These are phyloP conservation scores for Alectura lathami DNA, from an alignment of 2,113 vertebrate genomes.

Conservation along the genomic window DNA sequence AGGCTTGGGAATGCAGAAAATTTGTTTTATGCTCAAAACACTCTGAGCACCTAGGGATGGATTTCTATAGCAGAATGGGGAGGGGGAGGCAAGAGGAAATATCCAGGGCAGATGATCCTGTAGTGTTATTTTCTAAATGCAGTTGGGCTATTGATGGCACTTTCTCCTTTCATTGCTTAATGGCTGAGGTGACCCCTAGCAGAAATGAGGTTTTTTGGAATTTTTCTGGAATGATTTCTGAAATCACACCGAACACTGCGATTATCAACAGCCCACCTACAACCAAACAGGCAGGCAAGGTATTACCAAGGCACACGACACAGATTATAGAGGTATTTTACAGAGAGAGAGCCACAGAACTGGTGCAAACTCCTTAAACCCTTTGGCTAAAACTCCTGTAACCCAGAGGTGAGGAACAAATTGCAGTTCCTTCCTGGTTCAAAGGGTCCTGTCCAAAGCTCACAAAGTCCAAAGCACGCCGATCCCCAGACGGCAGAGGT, in stretches of 20 bases:
- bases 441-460: neutral
- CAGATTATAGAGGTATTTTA: neutral
- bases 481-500: neutral
- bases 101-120: no score
- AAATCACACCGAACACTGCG: neutral
- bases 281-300: neutral
- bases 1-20: neutral
- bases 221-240: neutral
- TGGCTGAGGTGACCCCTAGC: no score
- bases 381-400: neutral
- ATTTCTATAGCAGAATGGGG: no score
- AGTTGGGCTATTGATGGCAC: neutral
- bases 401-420: neutral
- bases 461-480: neutral
- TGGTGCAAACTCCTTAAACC: neutral
- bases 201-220: accelerated
- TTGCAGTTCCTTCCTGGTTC: neutral
- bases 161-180: neutral
- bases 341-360: neutral
- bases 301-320: no score
- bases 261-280: neutral
- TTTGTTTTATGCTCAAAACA: neutral
- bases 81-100: neutral
- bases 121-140: accelerated
- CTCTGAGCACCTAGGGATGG: accelerated